Evolutionary conservation across 2,113 vertebrate species (phyloP).

Genomic region (Lepus timidus): DNA sequence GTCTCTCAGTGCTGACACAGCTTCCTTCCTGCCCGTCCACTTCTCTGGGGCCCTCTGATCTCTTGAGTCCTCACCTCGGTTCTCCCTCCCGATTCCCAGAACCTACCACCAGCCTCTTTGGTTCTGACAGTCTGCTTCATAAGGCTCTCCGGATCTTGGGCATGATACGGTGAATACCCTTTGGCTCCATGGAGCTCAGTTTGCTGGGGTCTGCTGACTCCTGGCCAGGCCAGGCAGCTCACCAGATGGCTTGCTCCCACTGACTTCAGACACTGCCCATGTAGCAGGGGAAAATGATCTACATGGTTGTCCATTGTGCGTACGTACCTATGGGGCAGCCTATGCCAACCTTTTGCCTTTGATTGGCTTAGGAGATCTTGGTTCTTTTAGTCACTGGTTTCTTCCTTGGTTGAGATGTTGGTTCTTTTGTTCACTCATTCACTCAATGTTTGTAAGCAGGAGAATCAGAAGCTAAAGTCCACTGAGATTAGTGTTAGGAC

Average conservation of each 20-base stretch:
- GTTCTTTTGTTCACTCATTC: constrained; percentile 36
- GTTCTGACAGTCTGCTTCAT: background rate
- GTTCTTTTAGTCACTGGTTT: constrained; percentile 20
- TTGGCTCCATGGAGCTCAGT: background rate
- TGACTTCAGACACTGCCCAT: background rate
- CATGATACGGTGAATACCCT: background rate
- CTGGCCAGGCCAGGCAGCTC: background rate
- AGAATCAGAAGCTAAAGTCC: background rate
- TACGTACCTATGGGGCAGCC: no score
- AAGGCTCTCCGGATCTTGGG: background rate
- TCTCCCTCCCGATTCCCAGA: background rate
- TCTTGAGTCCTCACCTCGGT: background rate
- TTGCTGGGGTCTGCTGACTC: background rate
- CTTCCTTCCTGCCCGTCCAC: accelerated
- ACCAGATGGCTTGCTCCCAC: background rate
- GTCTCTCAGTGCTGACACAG: background rate
- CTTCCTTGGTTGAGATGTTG: background rate
- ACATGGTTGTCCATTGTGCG: accelerated
- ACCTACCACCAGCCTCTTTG: background rate
- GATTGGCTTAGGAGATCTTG: background rate
- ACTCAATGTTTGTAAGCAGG: background rate
- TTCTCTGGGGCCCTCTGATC: background rate
- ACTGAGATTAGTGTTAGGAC: constrained; percentile 5
- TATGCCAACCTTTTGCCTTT: background rate
- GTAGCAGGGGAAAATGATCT: background rate